Conservation (phyloP, 2,888 invertebrate genomes). For the Platerodrilus igneus region DNA sequence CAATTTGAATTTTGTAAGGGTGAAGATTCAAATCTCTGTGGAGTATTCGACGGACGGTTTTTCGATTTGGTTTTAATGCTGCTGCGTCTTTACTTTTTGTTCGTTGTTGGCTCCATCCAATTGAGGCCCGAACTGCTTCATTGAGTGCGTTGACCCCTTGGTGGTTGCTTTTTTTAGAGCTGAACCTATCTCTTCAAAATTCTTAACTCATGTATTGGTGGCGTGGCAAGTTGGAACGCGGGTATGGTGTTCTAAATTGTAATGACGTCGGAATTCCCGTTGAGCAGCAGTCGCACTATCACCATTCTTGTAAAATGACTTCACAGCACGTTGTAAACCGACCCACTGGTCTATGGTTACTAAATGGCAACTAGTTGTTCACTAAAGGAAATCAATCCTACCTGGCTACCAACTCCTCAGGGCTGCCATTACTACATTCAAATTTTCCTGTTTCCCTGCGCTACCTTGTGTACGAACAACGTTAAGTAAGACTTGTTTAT, state of each 20-base stretch:
- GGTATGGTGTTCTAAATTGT: slow-evolving; percentile 5
- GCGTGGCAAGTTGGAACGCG: slow-evolving; percentile 1
- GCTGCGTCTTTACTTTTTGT: no score
- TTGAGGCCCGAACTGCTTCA: slow-evolving; percentile 2
- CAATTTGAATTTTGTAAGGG: neutral
- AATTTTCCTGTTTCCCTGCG: no score
- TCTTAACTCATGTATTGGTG: neutral
- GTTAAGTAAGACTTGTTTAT: no score
- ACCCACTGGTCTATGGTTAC: slow-evolving; percentile 4
- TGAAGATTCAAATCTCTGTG: neutral
- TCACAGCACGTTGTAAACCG: slow-evolving; percentile 7
- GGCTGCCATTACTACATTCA: no score
- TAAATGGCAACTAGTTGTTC: slow-evolving; percentile 3
- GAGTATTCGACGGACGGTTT: no score
- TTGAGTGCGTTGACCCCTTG: neutral
- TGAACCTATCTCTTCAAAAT: no score
- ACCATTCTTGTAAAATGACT: slow-evolving; percentile 9
- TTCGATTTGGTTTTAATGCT: no score
- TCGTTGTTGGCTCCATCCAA: no score
- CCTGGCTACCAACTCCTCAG: no score
- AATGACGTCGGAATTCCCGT: slow-evolving; percentile 7
- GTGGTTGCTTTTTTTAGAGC: no score
- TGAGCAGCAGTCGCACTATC: slow-evolving; percentile 7
- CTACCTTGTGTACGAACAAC: no score
- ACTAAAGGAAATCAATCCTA: neutral